Base-by-base conservation (phyloP, 2,113 vertebrate genomes). In the Phoxinus phoxinus region DNA sequence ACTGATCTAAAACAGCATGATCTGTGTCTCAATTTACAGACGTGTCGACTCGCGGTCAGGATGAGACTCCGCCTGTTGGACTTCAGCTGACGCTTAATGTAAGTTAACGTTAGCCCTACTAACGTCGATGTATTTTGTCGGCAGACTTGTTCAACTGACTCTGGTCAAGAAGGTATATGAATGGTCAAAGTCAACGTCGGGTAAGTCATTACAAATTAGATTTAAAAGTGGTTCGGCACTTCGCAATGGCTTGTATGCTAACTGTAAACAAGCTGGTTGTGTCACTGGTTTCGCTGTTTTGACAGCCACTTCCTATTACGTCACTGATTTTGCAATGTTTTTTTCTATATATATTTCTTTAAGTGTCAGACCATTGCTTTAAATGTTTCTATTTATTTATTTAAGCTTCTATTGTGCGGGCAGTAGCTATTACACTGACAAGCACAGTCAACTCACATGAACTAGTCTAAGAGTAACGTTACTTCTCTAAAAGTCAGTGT, bases 41-140 rank as follows among this genome's bases (percentile, higher is more conserved):
- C 19, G n/a, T 12, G 41, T 46, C 1, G 8, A 61, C 11, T 61
- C 32, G 32, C 12, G 23, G 58, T 11, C 37, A 46, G 23, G 59
- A 27, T 44, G 41, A 81, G 44, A 46, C 80, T 82, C 46, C 80
- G 63, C 80, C 80, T n/a, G 41, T 30, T 82, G 37, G 23, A 8
- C 59, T 41, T 67, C 59, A 81, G 37, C 41, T 67, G 61, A 51
- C n/a, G 15, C 37, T 51, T 15, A 23, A 48, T 76, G 46, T 35
- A 41, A 41, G 41, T 41, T 41, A 35, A 23, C 6, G 41, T 41
- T 41, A 35, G 25, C 6, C 6, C 17, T 46, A n/a, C 1, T 48
- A 75, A 9, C 7, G 86, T 91, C 48, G 72, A 91, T 92, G 92
- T 89, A 88, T 53, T 81, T 72, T 84, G 84, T 88, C 87, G 88